These are phyloP conservation scores for Diachasma alloeum DNA, from an alignment of 1,140 invertebrate genomes.

Conservation along the genomic window DNA sequence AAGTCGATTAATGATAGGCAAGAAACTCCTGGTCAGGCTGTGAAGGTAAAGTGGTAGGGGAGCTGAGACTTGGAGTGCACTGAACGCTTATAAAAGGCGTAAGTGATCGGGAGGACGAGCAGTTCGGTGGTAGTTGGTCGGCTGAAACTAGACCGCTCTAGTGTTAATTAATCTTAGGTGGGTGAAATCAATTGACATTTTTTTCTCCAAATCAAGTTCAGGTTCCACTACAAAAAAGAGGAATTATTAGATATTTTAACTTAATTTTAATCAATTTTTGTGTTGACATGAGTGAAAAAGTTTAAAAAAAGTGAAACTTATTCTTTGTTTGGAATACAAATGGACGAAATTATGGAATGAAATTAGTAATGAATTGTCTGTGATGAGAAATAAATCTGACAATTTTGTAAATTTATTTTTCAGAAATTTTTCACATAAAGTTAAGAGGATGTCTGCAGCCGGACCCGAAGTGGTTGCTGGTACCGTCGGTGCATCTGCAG, in stretches of 20 bases:
- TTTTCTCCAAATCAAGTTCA: not conserved
- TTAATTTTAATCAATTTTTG: too few relatives aligned
- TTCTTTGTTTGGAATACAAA: too few relatives aligned
- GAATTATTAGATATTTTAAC: too few relatives aligned
- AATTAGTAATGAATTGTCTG: too few relatives aligned
- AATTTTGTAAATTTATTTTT: conserved; percentile 22
- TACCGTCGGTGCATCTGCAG: conserved; percentile 50
- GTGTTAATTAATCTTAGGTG: conserved; percentile 40
- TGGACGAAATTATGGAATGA: too few relatives aligned
- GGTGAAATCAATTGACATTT: conserved; percentile 22
- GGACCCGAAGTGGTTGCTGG: conserved; percentile 57
- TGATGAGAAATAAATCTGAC: conserved; percentile 21
- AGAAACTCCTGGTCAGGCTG: not conserved
- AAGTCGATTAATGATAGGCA: conserved; percentile 41
- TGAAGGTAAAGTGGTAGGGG: conserved; percentile 27
- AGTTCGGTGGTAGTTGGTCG: conserved; percentile 58
- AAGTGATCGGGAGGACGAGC: conserved; percentile 15
- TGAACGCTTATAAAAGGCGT: conserved; percentile 54
- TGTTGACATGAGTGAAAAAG: not conserved
- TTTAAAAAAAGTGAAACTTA: not conserved
- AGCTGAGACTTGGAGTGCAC: not conserved
- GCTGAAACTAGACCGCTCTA: conserved; percentile 38
- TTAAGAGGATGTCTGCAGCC: conserved; percentile 52
- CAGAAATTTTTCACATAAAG: conserved; percentile 27
- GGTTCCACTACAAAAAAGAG: too few relatives aligned